Percentiles rank a stretch among this genome's conserved stretches.
These are phyloP conservation scores for Saguinus imperator DNA, from an alignment of 2,113 vertebrate genomes.

Conservation along the genomic window DNA sequence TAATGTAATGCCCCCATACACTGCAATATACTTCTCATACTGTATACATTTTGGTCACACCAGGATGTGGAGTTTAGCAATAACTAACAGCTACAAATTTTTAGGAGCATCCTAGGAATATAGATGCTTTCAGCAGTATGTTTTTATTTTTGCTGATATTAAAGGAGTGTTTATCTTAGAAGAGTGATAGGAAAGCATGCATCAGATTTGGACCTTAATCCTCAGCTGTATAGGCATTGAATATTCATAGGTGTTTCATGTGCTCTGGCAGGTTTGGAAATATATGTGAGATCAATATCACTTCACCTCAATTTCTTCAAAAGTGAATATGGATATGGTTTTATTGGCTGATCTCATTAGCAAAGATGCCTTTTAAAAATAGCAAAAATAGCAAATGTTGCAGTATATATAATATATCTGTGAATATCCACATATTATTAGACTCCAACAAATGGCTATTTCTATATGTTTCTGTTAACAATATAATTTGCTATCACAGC, in stretches of 20 bases:
- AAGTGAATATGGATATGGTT: not conserved
- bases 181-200: not conserved
- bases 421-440: not conserved
- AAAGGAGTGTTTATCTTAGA: not conserved
- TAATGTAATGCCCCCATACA: not conserved
- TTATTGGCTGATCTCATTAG: conserved; percentile 18
- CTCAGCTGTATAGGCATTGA: not conserved
- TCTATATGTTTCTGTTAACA: not conserved
- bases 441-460: not conserved
- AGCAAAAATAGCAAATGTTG: not conserved
- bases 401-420: not conserved
- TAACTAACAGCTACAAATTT: conserved; percentile 36
- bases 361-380: not conserved
- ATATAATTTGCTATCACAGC: not conserved
- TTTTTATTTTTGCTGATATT: conserved; percentile 2
- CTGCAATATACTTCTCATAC: not conserved
- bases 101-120: not conserved
- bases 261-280: not conserved
- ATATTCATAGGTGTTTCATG: not conserved
- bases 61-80: not conserved
- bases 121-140: not conserved
- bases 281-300: conserved; percentile 5
- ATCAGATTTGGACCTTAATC: not conserved
- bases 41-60: not conserved
- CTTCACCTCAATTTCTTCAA: not conserved